Base-by-base conservation (phyloP, 2,797 vertebrate species). In the Myiotriccus ornatus region DNA sequence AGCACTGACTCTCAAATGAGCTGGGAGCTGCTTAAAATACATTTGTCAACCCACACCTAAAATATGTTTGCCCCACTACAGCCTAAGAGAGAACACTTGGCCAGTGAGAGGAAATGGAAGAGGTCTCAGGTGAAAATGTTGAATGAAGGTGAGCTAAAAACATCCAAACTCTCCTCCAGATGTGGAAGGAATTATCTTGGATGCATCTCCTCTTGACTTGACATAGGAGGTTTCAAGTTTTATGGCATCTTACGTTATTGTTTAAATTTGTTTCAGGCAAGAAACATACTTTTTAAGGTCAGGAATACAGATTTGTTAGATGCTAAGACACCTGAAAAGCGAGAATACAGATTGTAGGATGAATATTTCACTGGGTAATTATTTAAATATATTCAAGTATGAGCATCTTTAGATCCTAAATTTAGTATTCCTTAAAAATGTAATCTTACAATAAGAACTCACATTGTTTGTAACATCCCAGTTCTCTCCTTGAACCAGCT, bases 301-400 rank as follows among this genome's bases (percentile, higher is more conserved):
- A 94, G 86, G 86, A 90, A 95, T 90, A 84, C 90, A 90, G 88
- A 93, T 85, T 82, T 95, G 92, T 92, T 93, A 92, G 94, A 94
- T 56, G 79, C 96, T 81, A 88, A 96, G 95, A 95, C 91, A 96
- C 96, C 96, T 96, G 92, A 96, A 95, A 96, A 91, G 94, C 95
- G 94, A 90, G 95, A 91, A 94, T 94, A 97, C 95, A 96, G 95
- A 95, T 96, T 97, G 92, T 93, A 94, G 92, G 77, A 94, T 97
- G 94, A 96, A 97, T 97, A 96, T 95, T 95, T 96, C 94, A 96
- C 85, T 0, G 84, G 86, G 93, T 96, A 96, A 96, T 97, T 97
- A 97, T 96, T 96, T 96, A 97, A 96, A 97, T 97, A 91, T 95
- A 96, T 97, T 96, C 94, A 94, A 95, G 91, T 86, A 90, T 63